Evolutionary conservation across 2,888 invertebrate genomes (phyloP), one percentile per base, ranked within the genome.

Genomic region (Caenorhabditis doughertyi): DNA sequence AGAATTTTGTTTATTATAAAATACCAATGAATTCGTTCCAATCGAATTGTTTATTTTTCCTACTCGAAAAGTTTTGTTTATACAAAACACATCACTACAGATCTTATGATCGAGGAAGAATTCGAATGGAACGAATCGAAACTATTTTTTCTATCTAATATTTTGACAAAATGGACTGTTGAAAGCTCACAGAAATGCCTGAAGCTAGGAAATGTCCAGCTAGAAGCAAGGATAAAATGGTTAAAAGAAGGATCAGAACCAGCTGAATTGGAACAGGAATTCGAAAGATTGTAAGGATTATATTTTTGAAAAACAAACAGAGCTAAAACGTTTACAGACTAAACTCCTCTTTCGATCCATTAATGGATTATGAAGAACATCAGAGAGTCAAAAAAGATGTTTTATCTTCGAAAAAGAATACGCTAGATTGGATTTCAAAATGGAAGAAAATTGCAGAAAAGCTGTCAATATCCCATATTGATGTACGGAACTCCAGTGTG

Each of bases 311-410:
- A n/a, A n/a, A n/a, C n/a, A n/a, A n/a, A n/a, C n/a, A n/a, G n/a
- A n/a, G n/a, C n/a, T n/a, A n/a, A 60, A 23, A 11, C 39, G 9
- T 23, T 70, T 44, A 9, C 32, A 76, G 76, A 32, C 21, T 68
- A 3, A 76, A 76, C 32, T 68, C 42, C 4, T 51, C 58, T 1
- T 76, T 58, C 23, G 76, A 76, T 39, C 49, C 56, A 7, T 32
- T 76, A 29, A 76, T 76, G 58, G 76, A 76, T 32, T 76, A 76
- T 58, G 68, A 76, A 58, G 76, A 76, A n/a, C 76, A 76, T n/a
- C 76, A 76, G n/a, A 58, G 44, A 68, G 68, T 76, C n/a, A 67
- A 76, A 32, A n/a, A 35, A 49, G 32, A 53, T 7, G 16, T 25
- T 13, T 25, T 3, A 25, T 64, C 64, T 7, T 39, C 68, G 16